phyloP scores from a whole-genome alignment of 2,113 vertebrate genomes.

The Vulpes ferrilata region DNA sequence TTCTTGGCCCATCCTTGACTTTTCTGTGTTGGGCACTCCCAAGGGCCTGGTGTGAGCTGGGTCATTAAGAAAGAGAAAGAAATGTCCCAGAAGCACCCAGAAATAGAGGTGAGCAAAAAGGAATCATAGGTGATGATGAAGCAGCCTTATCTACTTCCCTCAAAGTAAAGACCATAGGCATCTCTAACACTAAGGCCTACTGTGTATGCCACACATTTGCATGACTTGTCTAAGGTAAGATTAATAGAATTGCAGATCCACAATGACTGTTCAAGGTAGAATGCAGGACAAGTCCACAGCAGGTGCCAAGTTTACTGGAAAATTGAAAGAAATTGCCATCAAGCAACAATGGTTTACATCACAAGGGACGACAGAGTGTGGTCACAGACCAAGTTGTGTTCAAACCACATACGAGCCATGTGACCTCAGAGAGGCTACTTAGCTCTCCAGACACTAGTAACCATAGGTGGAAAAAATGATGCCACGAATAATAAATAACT shows the following conservation, averaged over 20 bases:
- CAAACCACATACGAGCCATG: background rate
- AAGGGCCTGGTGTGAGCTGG: background rate
- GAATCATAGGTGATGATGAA: slow-evolving; percentile 65
- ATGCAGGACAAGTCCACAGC: background rate
- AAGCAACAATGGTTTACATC: background rate
- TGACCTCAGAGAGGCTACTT: background rate
- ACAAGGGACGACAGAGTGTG: background rate
- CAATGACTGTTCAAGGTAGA: slow-evolving; percentile 69
- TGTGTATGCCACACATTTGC: background rate
- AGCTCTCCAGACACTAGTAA: background rate
- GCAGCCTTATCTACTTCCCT: slow-evolving; percentile 49
- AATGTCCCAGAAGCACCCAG: background rate
- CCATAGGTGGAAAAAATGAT: background rate
- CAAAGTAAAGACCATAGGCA: slow-evolving; percentile 34
- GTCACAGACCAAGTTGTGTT: background rate
- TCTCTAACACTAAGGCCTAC: slow-evolving; percentile 64
- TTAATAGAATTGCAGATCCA: background rate
- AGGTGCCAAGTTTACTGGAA: background rate
- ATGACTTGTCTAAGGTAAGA: slow-evolving; percentile 22
- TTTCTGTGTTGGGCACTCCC: background rate
- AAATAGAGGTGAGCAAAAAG: background rate
- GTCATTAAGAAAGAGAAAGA: background rate
- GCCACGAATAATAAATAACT: background rate
- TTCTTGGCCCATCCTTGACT: background rate
- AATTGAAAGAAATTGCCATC: background rate